Evolutionary conservation across 2,888 invertebrate genomes (phyloP).

Genomic region (Stenurella melanura): DNA sequence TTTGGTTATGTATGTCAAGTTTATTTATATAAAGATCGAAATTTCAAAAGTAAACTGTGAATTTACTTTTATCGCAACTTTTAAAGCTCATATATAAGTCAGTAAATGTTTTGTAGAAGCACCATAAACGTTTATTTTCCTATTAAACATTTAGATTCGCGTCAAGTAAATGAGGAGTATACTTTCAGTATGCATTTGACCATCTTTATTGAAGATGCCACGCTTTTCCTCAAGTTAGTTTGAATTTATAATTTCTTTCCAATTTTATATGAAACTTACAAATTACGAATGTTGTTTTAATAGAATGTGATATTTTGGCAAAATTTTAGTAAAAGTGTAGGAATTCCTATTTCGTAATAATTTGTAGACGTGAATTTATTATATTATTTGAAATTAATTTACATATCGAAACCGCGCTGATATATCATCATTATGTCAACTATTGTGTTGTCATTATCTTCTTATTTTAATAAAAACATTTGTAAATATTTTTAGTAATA

Average conservation of each 20-base stretch:
- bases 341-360: too few species aligned
- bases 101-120: conserved; percentile 38
- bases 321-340: too few species aligned
- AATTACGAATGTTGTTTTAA: background rate
- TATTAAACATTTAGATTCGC: conserved; percentile 44
- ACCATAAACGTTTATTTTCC: conserved; percentile 43
- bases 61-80: conserved; percentile 59
- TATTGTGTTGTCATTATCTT: too few species aligned
- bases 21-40: conserved; percentile 51
- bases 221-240: background rate
- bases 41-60: conserved; percentile 59
- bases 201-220: conserved; percentile 7
- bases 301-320: too few species aligned
- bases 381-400: too few species aligned
- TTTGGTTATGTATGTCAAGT: conserved; percentile 47
- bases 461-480: too few species aligned
- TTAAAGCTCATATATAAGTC: conserved; percentile 46
- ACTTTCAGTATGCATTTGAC: conserved; percentile 29
- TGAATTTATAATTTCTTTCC: background rate
- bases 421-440: too few species aligned
- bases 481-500: too few species aligned
- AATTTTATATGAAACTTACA: background rate
- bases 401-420: too few species aligned
- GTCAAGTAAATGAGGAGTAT: conserved; percentile 30
- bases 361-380: too few species aligned